phyloP scores from a whole-genome alignment of 2,113 vertebrate genomes.

The Benitochromis conjunctus region DNA sequence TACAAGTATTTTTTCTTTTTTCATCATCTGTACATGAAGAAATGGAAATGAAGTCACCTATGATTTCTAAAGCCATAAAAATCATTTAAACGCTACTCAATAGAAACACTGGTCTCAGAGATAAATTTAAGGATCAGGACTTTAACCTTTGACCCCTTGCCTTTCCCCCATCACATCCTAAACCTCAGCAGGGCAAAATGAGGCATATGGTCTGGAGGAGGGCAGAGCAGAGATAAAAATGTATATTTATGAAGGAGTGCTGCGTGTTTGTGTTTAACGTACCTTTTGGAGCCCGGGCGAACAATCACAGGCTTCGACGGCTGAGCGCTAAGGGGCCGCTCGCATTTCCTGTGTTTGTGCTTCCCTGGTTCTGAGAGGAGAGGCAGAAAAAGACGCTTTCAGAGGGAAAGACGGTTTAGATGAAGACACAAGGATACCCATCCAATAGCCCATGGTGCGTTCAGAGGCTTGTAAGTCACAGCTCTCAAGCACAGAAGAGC shows the following conservation, averaged over 20 bases:
- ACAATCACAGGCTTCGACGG: conserved; percentile 61
- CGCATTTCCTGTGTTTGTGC: conserved; percentile 77
- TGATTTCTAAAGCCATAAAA: not conserved
- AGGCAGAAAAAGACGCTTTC: not conserved
- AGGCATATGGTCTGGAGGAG: not conserved
- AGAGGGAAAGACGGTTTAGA: not conserved
- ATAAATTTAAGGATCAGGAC: not conserved
- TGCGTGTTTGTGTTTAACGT: not conserved
- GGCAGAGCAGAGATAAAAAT: not conserved
- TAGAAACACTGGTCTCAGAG: not conserved
- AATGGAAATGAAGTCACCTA: not conserved
- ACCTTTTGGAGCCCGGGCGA: conserved; percentile 69
- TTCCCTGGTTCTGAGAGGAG: conserved; percentile 66
- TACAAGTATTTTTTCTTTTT: not conserved
- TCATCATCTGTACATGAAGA: fast-evolving
- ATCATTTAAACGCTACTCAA: not conserved
- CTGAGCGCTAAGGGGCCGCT: conserved; percentile 56
- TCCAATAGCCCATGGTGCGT: not conserved
- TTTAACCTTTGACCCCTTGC: not conserved
- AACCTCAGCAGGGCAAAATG: fast-evolving
- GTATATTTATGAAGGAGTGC: not conserved
- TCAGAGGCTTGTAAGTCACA: not conserved
- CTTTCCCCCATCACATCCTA: not conserved
- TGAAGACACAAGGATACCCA: not conserved
- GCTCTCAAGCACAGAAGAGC: not conserved